These are phyloP conservation scores for Stegodyphus mimosarum DNA, from an alignment of 1,140 invertebrate genomes.

Conservation along the genomic window DNA sequence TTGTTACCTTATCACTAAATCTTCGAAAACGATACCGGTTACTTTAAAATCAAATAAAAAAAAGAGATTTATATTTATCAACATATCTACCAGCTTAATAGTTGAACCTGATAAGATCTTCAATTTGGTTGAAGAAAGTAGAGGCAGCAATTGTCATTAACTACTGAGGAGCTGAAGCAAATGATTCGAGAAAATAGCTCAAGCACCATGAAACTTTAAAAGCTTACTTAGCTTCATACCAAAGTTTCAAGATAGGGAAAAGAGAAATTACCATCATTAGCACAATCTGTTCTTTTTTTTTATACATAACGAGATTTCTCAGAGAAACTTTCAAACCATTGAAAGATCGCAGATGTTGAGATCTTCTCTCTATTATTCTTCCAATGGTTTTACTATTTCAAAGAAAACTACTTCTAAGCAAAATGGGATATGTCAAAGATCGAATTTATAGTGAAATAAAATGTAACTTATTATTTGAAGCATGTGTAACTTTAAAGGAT, in stretches of 20 bases:
- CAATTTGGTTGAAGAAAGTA: neutral
- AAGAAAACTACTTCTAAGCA: neutral
- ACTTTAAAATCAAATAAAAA: no score
- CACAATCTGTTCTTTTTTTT: no score
- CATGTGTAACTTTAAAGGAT: neutral
- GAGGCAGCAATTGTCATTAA: slow-evolving; percentile 24
- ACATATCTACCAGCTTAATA: neutral
- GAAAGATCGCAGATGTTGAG: slow-evolving; percentile 12
- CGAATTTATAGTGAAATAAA: neutral
- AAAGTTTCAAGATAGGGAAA: neutral
- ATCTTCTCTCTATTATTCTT: slow-evolving; percentile 3
- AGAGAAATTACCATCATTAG: no score
- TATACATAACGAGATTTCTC: no score
- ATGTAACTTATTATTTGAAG: neutral
- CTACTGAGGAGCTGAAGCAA: slow-evolving; percentile 3
- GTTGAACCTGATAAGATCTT: neutral
- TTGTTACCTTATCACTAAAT: no score
- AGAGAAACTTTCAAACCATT: slow-evolving; percentile 10
- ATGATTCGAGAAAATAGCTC: neutral
- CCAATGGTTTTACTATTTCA: slow-evolving; percentile 13
- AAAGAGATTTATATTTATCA: neutral
- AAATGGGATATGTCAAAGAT: no score
- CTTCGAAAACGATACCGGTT: no score
- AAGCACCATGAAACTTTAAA: slow-evolving; percentile 30
- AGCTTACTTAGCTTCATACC: neutral